Percentiles rank a stretch among this genome's conserved stretches.
These are phyloP conservation scores for Ochotona curzoniae DNA, from an alignment of 2,113 vertebrate genomes.

Conservation along the genomic window DNA sequence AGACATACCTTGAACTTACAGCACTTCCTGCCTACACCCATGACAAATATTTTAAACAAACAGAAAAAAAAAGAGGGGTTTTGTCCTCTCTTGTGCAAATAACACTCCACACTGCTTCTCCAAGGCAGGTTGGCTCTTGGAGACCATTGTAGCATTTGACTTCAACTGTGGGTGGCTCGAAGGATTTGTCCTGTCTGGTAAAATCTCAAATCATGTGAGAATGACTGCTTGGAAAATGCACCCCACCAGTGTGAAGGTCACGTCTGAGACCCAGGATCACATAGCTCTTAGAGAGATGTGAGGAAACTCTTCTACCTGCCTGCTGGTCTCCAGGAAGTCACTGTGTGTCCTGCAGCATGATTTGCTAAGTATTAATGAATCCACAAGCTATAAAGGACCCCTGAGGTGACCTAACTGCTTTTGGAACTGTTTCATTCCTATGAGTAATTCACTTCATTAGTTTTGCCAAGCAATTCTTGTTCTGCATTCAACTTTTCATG, in stretches of 20 bases:
- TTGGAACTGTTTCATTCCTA: constrained; percentile 51
- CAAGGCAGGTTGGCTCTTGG: background rate
- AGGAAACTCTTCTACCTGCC: background rate
- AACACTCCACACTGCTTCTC: constrained; percentile 12
- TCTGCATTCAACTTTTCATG: background rate
- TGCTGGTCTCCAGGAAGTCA: background rate
- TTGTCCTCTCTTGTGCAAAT: background rate
- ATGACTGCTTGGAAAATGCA: background rate
- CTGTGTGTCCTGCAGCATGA: background rate
- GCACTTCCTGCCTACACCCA: constrained; percentile 64
- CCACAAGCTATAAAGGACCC: constrained; percentile 36
- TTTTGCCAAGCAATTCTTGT: constrained; percentile 45
- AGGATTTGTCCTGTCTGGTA: no score
- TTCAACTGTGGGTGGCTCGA: background rate
- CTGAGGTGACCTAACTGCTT: constrained; percentile 15
- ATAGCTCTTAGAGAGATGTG: background rate
- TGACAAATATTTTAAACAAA: constrained; percentile 72
- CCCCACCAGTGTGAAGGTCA: background rate
- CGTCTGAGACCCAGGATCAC: background rate
- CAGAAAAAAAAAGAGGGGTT: background rate
- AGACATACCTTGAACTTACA: constrained; percentile 45
- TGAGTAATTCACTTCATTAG: constrained; percentile 60
- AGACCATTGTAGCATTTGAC: background rate
- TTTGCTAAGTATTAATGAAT: constrained; percentile 67
- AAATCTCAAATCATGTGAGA: background rate